Conservation (phyloP, 2,113 vertebrate genomes). For the Loxodonta africana region DNA sequence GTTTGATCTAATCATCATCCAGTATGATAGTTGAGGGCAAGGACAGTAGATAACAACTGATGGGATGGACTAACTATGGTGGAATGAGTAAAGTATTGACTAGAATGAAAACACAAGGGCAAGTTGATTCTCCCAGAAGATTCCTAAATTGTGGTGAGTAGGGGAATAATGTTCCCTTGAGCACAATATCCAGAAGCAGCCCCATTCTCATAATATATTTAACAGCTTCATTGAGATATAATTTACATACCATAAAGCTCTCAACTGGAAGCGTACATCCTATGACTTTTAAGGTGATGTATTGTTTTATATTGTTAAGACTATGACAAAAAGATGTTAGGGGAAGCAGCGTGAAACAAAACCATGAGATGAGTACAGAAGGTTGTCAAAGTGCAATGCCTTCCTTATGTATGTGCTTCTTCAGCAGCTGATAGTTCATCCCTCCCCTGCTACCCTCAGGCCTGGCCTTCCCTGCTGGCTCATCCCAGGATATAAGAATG, state of each 20-base stretch:
- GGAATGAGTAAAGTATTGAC: not conserved
- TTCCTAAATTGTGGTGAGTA: not conserved
- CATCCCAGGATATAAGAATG: not conserved
- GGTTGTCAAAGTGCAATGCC: not conserved
- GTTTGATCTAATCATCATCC: not conserved
- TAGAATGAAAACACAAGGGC: not conserved
- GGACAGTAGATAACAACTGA: accelerated
- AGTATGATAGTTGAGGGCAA: accelerated
- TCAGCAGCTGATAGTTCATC: not conserved
- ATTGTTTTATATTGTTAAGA: conserved; percentile 26
- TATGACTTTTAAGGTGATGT: not conserved
- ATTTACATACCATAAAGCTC: not conserved
- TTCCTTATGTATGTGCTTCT: not conserved
- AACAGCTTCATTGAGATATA: not conserved
- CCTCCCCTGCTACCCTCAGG: not conserved
- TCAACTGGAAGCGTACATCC: not conserved
- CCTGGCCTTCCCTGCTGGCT: not conserved
- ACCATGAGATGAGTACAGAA: not conserved
- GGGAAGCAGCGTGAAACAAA: not conserved
- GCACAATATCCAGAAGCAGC: not conserved
- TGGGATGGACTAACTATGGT: accelerated
- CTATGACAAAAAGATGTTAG: not conserved
- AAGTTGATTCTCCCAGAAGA: not conserved
- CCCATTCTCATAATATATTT: not conserved
- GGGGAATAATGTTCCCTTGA: not conserved